These are phyloP conservation scores for Thunnus albacares DNA, from an alignment of 2,797 vertebrate genomes.

Conservation along the genomic window DNA sequence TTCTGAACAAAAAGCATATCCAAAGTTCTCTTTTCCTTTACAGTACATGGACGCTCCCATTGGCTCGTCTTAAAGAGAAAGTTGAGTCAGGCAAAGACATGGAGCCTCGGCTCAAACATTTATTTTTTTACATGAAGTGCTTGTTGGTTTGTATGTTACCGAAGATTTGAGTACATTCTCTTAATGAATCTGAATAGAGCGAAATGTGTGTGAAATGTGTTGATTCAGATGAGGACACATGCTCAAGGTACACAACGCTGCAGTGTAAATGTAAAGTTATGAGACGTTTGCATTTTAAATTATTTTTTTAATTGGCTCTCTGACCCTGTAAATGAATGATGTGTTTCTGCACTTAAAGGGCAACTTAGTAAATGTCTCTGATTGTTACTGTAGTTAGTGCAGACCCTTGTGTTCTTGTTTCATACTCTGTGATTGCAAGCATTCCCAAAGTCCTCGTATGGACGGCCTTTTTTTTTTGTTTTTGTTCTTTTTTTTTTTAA, in stretches of 20 bases:
- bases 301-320: slow-evolving; percentile 80
- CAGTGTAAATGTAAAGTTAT: slow-evolving; percentile 65
- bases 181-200: slow-evolving; percentile 52
- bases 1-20: slow-evolving; percentile 73
- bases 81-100: slow-evolving; percentile 44
- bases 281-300: slow-evolving; percentile 72
- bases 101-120: slow-evolving; percentile 62
- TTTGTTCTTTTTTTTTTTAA: slow-evolving; percentile 3
- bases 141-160: slow-evolving; percentile 67
- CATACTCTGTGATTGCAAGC: slow-evolving; percentile 65
- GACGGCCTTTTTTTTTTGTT: slow-evolving; percentile 47
- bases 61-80: slow-evolving; percentile 59
- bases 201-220: slow-evolving; percentile 30
- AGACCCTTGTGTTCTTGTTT: slow-evolving; percentile 58
- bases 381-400: slow-evolving; percentile 54
- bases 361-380: slow-evolving; percentile 65
- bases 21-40: slow-evolving; percentile 59
- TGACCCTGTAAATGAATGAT: slow-evolving; percentile 62
- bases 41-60: slow-evolving; percentile 53
- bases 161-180: slow-evolving; percentile 63
- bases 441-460: slow-evolving; percentile 74
- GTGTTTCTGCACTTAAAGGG: slow-evolving; percentile 67
- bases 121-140: slow-evolving; percentile 75
- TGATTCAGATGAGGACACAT: slow-evolving; percentile 35
- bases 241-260: slow-evolving; percentile 45